Evolutionary conservation across 1,140 invertebrate species (phyloP), one percentile per base, ranked within the genome.

Genomic region (Anastatus disparis): DNA sequence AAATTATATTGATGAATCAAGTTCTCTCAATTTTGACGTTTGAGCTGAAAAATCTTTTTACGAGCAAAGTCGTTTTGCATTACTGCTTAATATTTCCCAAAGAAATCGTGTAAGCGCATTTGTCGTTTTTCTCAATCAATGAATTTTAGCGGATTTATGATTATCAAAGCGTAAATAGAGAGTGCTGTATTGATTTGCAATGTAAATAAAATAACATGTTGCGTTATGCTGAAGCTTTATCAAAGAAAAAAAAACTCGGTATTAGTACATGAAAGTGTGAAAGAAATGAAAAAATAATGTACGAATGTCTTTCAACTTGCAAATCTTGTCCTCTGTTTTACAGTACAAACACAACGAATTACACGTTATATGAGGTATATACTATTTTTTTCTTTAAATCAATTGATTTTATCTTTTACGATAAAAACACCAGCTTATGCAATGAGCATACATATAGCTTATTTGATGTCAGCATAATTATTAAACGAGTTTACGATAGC

Each of bases 301-400:
- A 63, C 13, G 42, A 29, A 35, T 50, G n/a, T 31, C 26, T 52
- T n/a, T n/a, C 24, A 53, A 53, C 22, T 53, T 55, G 13, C 7
- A 27, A n/a, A 65, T 53, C 7, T 53, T 53, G 20, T 35, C 3
- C n/a, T 46, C 24, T 15, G 29, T 40, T 8, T 10, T 55, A 53
- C 22, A 65, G 26, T n/a, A 64, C 22, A 40, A 64, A 55, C 10
- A 65, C n/a, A n/a, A n/a, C n/a, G n/a, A n/a, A n/a, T n/a, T n/a
- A n/a, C n/a, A n/a, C n/a, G n/a, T n/a, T n/a, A n/a, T n/a, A n/a
- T n/a, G n/a, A n/a, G n/a, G n/a, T n/a, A n/a, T n/a, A n/a, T n/a
- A n/a, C n/a, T n/a, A n/a, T n/a, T n/a, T n/a, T n/a, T n/a, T n/a
- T n/a, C n/a, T n/a, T n/a, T n/a, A n/a, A n/a, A n/a, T 38, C 13